These are phyloP conservation scores for Uloborus diversus DNA, from an alignment of 1,140 invertebrate species.

Conservation along the genomic window DNA sequence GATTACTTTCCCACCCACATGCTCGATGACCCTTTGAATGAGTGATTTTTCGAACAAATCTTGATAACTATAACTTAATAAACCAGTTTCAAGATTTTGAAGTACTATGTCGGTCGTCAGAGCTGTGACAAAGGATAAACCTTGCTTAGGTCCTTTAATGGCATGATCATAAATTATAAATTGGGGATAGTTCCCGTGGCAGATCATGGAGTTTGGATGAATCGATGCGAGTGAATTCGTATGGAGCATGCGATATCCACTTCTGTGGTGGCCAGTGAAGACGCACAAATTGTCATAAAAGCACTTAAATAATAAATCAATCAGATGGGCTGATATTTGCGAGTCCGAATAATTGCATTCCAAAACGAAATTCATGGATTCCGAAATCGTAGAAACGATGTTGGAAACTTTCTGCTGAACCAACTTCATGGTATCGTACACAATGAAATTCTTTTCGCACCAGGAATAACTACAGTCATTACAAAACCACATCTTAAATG, in stretches of 20 bases:
- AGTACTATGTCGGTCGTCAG: neutral
- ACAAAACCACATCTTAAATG: neutral
- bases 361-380: neutral
- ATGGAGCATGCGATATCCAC: constrained; percentile 16
- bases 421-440: neutral
- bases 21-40: neutral
- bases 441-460: neutral
- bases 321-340: neutral
- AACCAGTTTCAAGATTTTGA: neutral
- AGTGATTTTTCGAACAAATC: constrained; percentile 18
- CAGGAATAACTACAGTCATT: neutral
- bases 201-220: constrained; percentile 1
- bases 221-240: neutral
- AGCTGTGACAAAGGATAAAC: constrained; percentile 10
- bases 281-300: constrained; percentile 40
- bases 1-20: constrained; percentile 23
- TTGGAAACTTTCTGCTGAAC: neutral
- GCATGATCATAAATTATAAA: constrained; percentile 34
- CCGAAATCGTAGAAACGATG: neutral
- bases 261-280: constrained; percentile 7
- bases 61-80: neutral
- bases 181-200: constrained; percentile 16
- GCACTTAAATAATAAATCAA: constrained; percentile 28
- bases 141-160: neutral
- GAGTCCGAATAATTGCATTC: neutral